Conservation (phyloP, 2,113 vertebrate genomes). For the Pontoporia blainvillei region DNA sequence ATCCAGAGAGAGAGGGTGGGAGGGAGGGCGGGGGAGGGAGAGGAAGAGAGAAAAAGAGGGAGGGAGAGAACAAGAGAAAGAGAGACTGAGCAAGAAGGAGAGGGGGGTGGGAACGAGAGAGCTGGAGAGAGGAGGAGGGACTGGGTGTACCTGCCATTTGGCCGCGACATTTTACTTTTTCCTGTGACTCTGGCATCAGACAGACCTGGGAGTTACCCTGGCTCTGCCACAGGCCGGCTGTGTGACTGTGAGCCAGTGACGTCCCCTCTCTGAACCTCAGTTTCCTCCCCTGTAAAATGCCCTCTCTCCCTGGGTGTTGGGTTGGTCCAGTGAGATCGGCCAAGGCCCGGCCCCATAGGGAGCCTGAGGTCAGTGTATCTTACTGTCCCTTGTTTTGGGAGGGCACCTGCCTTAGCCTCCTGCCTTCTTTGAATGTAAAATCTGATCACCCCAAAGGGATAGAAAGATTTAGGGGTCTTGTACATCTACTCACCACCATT, state of each 20-base stretch:
- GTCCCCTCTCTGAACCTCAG: background rate
- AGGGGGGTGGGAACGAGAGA: fast-evolving
- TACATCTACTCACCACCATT: background rate
- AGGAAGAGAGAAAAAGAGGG: background rate
- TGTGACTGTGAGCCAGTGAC: background rate
- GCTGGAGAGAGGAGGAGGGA: background rate
- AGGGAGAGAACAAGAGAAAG: background rate
- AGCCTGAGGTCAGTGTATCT: background rate
- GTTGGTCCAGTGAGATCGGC: fast-evolving
- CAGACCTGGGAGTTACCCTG: background rate
- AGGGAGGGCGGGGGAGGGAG: background rate
- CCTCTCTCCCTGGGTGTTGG: background rate
- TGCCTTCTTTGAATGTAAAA: background rate
- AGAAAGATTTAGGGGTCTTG: background rate
- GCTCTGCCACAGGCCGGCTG: background rate
- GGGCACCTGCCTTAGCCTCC: background rate
- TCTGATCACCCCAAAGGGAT: background rate
- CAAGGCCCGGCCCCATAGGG: fast-evolving
- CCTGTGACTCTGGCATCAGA: background rate
- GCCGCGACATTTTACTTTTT: too few species aligned
- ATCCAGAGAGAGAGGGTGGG: background rate
- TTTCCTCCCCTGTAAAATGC: background rate
- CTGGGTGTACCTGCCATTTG: fast-evolving
- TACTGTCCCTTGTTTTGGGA: background rate
- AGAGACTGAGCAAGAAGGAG: background rate